Evolutionary conservation across 1,140 invertebrate genomes (phyloP).

Genomic region (Xylocopa sonorina): DNA sequence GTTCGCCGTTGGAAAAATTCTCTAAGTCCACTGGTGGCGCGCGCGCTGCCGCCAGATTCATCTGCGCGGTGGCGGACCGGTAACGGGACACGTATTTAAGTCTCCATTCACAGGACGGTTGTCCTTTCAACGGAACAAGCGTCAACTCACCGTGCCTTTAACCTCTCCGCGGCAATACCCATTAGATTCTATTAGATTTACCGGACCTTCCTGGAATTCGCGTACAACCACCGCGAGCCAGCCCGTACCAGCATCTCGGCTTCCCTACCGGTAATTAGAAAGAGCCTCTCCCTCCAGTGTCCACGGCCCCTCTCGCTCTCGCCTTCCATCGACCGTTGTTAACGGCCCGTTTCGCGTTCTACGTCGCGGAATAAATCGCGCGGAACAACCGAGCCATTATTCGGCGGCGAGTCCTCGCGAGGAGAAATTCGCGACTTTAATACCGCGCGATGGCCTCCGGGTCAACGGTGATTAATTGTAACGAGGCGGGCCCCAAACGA

Average conservation of each 20-base stretch:
- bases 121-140: conserved; percentile 60
- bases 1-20: conserved; percentile 24
- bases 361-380: conserved; percentile 18
- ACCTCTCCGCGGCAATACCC: conserved; percentile 57
- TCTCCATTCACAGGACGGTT: conserved; percentile 58
- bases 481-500: no score
- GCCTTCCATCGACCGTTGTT: background rate
- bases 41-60: no score
- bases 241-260: conserved; percentile 7
- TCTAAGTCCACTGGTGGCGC: no score
- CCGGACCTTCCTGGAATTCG: conserved; percentile 63
- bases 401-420: background rate
- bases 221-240: conserved; percentile 21
- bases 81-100: conserved; percentile 65
- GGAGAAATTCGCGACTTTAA: conserved; percentile 16
- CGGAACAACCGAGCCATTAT: conserved; percentile 22
- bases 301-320: background rate
- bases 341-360: conserved; percentile 38
- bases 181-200: conserved; percentile 65
- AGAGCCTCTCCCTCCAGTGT: background rate
- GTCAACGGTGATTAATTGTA: conserved; percentile 14
- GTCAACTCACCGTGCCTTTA: conserved; percentile 47
- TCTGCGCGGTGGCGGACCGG: conserved; percentile 14
- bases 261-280: conserved; percentile 53
- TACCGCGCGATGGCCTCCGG: background rate